Base-by-base conservation (phyloP, 2,797 vertebrate genomes). In the Tragelaphus eurycerus region DNA sequence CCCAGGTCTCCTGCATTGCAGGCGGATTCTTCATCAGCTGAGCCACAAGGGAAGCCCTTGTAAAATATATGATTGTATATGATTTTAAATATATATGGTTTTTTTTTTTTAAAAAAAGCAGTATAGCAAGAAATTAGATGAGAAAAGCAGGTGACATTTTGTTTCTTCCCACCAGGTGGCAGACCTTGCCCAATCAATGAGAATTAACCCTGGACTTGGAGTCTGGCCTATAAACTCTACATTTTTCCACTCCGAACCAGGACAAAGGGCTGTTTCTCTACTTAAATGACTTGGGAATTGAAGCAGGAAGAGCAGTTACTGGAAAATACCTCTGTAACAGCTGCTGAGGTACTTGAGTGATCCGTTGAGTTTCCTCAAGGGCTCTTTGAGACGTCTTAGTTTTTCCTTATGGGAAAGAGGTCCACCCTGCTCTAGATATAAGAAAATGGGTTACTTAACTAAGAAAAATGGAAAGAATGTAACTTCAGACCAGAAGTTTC, bases 161-260 rank as follows among this genome's bases (percentile, higher is more conserved):
- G 82, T 79, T 85, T 97, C 46, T 46, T 23, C 89, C 97, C 98
- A 94, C 97, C 64, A 98, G 98, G 93, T 97, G 98, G 97, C 97
- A 97, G 92, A 88, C 82, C n/a, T 87, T 92, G 64, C 93, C 46
- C 48, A 82, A 21, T 31, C 81, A 85, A 95, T 78, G 82, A 89
- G 57, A 76, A 64, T 59, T n/a, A 54, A 52, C 29, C 54, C 6
- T 55, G 3, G 11, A 31, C 8, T 46, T 76, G 31, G 95, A 89
- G 55, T 27, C 23, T 5, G 4, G 31, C 48, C 64, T 89, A n/a
- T 62, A 71, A 59, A 71, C 4, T 43, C 34, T 8, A 13, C 27
- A n/a, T 67, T 59, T 82, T 84, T 48, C 92, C 76, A 64, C 60
- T 78, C 34, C 55, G 52, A 84, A 4, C 50, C 46, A 31, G 6